Evolutionary conservation across 2,113 vertebrate species (phyloP), one percentile per base, ranked within the genome.

Genomic region (Xenopus borealis): DNA sequence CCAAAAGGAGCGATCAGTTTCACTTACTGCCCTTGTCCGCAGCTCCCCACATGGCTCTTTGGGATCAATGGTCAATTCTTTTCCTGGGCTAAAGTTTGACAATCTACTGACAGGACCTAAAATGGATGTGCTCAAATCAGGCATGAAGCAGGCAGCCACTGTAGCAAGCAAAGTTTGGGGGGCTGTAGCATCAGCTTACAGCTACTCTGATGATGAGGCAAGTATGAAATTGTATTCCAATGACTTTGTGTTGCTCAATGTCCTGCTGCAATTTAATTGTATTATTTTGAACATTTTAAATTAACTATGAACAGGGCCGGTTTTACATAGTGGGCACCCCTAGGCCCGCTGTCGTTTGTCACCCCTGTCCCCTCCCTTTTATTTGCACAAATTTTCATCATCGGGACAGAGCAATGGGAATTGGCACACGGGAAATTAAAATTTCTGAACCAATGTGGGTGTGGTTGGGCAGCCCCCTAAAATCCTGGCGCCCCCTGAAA

Each of bases 81-180:
- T 98, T 64, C 97, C 97, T 12, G 94, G 81, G 61, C 91, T 99
- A 78, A 99, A 98, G 85, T 88, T 99, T 83, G 96, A 99, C 86
- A 79, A 85, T 13, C 92, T 99, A 78, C 83, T 98, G 33, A 94
- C 96, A 0, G 96, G 97, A 44, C 96, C 97, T 57, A 98, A 98
- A 88, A 94, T 99, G 0, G 94, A 98, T 78, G 94, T 98, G 78
- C 85, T 99, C 0, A 98, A 94, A 79, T 96, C 94, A 0, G 59
- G 97, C 82, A 93, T 99, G 95, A 99, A 98, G 81, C 96, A 98
- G 86, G 97, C 95, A 4, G 96, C 94, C 11, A 98, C 85, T 17
- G 95, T 96, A 33, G 97, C 97, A 82, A 98, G 92, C 82, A 99
- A 97, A 83, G 78, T 98, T 90, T 98, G 93, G 96, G 96, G 85